Evolutionary conservation across 2,113 vertebrate species (phyloP), one percentile per base, ranked within the genome.

Genomic region (Rhagologus leucostigma): DNA sequence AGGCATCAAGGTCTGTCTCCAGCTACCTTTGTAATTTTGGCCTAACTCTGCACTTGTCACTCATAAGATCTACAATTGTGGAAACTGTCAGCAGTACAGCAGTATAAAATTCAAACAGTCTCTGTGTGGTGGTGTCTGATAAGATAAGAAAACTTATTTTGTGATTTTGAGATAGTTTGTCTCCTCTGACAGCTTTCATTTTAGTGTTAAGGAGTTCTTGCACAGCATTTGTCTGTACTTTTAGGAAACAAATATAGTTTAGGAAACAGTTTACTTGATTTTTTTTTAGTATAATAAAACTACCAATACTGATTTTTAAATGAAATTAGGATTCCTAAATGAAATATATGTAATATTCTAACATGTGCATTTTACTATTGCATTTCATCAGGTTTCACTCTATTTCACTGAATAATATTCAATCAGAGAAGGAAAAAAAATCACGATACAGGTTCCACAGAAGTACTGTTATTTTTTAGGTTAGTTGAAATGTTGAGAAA

Each of bases 141-240:
- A 94, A 96, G 93, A 90, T 65, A 93, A 86, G 87, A 81, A 59
- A 96, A 90, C 71, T 89, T 78, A 92, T 83, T 93, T 83, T 83
- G 62, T 69, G 94, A 96, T 96, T 94, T 93, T 42, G n/a, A 78
- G 89, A 92, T 80, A 80, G 63, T 89, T 90, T 95, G 47, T 70
- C 71, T 88, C 33, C 30, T 78, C 52, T 95, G 90, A 46, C 68
- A 96, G 71, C 50, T 92, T 94, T 86, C 76, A 77, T 67, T 75
- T 80, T 68, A 89, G 64, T 35, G 55, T 86, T 89, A 73, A 68
- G 41, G 30, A 56, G 20, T 69, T 76, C 75, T 83, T 41, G 16
- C 37, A 53, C 29, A 77, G 32, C 17, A 77, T 73, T 90, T 65
- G 32, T 52, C 71, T 79, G 37, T 41, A 33, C 42, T 90, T 88